Evolutionary conservation across 2,113 vertebrate species (phyloP).

Genomic region (Galemys pyrenaicus): DNA sequence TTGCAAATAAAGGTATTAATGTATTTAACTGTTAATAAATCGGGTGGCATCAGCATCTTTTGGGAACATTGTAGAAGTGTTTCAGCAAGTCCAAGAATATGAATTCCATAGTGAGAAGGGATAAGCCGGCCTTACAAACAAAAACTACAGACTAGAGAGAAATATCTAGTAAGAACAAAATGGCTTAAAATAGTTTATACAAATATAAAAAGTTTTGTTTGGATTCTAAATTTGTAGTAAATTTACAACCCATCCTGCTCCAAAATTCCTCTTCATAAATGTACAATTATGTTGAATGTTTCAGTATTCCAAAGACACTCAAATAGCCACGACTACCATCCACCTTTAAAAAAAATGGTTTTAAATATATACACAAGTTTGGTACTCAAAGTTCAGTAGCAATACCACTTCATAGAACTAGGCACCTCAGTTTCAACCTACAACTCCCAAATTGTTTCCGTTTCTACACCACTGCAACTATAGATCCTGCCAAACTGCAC

Average conservation of each 20-base stretch:
- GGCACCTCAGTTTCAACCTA: constrained; percentile 76
- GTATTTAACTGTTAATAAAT: not conserved
- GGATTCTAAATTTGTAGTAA: constrained; percentile 73
- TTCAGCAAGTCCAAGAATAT: not conserved
- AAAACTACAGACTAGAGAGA: constrained; percentile 27
- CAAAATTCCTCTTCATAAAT: constrained; percentile 70
- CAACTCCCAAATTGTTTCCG: constrained; percentile 73
- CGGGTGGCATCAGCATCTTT: not conserved
- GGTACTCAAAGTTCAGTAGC: constrained; percentile 67
- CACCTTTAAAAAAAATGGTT: constrained; percentile 69
- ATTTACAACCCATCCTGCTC: constrained; percentile 57
- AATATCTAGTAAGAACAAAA: constrained; percentile 56
- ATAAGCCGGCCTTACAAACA: constrained; percentile 18
- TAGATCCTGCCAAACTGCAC: constrained; percentile 74
- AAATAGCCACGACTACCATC: constrained; percentile 59
- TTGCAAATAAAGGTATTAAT: constrained; percentile 46
- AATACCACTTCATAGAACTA: constrained; percentile 75
- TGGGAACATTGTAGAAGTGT: not conserved
- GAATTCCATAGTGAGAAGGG: not conserved
- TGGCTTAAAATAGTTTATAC: constrained; percentile 62
- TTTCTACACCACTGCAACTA: constrained; percentile 75
- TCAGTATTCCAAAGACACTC: constrained; percentile 58
- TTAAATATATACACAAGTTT: constrained; percentile 73
- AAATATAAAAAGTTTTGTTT: constrained; percentile 74
- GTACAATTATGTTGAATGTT: constrained; percentile 68